Base-by-base conservation (phyloP, 2,888 invertebrate species). In the Vesta saturnalis region DNA sequence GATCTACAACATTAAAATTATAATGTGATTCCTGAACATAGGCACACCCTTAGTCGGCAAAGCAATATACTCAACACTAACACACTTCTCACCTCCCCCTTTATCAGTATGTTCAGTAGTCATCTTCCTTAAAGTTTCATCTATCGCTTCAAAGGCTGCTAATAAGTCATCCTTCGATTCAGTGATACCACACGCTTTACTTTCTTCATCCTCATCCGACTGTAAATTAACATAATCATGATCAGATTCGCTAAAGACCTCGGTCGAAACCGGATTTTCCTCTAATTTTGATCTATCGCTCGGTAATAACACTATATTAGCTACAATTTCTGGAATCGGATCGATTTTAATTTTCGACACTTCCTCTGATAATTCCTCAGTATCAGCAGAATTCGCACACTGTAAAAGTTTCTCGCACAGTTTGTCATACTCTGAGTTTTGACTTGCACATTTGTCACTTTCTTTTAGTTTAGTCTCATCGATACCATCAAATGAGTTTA, bases 401-500 rank as follows among this genome's bases (percentile, higher is more conserved):
- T 85, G 79, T 1, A 86, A 73, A 64, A 86, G 78, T 71, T 87
- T 85, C 43, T 86, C 85, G 73, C 86, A 86, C 43, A 85, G 79
- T 63, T 85, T 86, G 1, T 85, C 85, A 1, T 85, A 85, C 70
- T 85, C 84, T 0, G 86, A 85, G 0, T 84, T 85, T 0, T 83
- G 83, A 69, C 86, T 85, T 22, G 18, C n/a, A 19, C 8, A 1
- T 16, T 16, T 16, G 8, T 6, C 47, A 47, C 15, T 16, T 3
- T 21, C 19, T 21, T n/a, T 18, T 12, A 3, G 1, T 18, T 16
- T 18, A 10, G 8, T 4, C 39, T 39, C 39, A 39, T n/a, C 3
- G 8, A 8, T n/a, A 49, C 72, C 68, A 21, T 62, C 55, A 35
- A 72, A 75, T 52, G 76, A 72, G 59, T 78, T 78, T 78, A 92